A percentile compares a stretch with the other conserved stretches of the same genome.
Evolutionary conservation across 2,888 invertebrate genomes (phyloP).

Genomic region (Glyphotaelius pellucidus): DNA sequence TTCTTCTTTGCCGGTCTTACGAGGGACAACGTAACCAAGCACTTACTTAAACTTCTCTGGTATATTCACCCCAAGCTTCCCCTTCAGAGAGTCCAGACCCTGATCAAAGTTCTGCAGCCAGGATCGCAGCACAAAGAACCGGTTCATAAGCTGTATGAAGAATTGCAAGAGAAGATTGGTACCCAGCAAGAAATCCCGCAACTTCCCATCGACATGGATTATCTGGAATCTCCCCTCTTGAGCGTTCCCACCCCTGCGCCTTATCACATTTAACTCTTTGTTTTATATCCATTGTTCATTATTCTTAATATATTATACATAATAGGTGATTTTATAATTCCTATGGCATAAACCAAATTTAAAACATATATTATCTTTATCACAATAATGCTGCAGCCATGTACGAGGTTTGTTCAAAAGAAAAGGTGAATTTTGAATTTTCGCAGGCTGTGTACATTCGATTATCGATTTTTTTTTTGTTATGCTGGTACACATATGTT

Average conservation of each 20-base stretch:
- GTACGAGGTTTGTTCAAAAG: too few species aligned
- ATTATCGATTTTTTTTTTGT: too few species aligned
- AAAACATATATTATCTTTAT: too few species aligned
- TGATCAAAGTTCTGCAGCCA: conserved; percentile 88
- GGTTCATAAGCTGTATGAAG: conserved; percentile 87
- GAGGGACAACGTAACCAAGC: conserved; percentile 94
- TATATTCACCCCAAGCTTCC: conserved; percentile 93
- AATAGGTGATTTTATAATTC: background rate
- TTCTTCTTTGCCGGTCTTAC: conserved; percentile 94
- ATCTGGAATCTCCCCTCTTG: conserved; percentile 89
- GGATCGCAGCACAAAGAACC: conserved; percentile 90
- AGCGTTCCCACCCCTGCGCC: conserved; percentile 90
- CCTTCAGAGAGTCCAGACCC: conserved; percentile 84
- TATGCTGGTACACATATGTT: too few species aligned
- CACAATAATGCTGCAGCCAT: too few species aligned
- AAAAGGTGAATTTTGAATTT: too few species aligned
- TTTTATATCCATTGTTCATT: background rate
- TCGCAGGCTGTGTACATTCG: too few species aligned
- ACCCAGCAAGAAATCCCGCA: conserved; percentile 81
- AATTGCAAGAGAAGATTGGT: conserved; percentile 87
- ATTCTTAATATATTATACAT: conserved; percentile 27
- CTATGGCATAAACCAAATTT: too few species aligned
- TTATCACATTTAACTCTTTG: conserved; percentile 74
- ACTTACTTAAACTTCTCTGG: conserved; percentile 93
- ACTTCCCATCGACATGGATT: conserved; percentile 83